Base-by-base conservation (phyloP, 1,140 invertebrate species). In the Musca vetustissima region DNA sequence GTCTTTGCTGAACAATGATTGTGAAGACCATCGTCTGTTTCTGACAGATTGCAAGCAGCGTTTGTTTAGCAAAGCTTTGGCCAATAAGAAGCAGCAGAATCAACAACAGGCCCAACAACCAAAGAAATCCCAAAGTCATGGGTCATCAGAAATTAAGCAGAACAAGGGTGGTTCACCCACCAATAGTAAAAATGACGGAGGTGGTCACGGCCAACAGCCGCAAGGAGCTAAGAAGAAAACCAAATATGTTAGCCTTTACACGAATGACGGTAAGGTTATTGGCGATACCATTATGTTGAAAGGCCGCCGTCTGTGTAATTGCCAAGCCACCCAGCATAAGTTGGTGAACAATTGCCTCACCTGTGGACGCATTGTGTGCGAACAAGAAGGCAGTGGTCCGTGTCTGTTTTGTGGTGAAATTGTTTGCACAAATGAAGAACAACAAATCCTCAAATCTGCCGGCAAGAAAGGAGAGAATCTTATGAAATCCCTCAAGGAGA, bases 331-430 rank as follows among this genome's bases (percentile, higher is more conserved):
- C 15, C 92, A 91, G 78, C 98, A 99, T 84, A 85, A 88, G 61
- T 84, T 99, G 13, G 88, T 99, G 57, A 96, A 93, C 78, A 99
- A 99, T 84, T 99, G 98, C 76, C 77, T 93, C 0, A 89, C 89
- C 65, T 99, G 98, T 86, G 98, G 98, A 0, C 86, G 96, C 71
- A 93, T 99, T 76, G 93, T 99, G 22, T 99, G 97, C 85, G 87
- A 88, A 66, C 96, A 98, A 85, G 98, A 99, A 86, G 97, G 97
- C 1, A 91, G 95, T 43, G 98, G 98, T 1, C 94, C 95, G 1
- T 99, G 98, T 81, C 86, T 98, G 13, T 97, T 92, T 76, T 99
- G 98, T 85, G 92, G 89, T 1, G 88, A 89, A 74, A 81, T 93
- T 71, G 95, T 93, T 1, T 92, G 90, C 75, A 90, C 91, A 2